Base-by-base conservation (phyloP, 2,797 vertebrate genomes). In the Manis pentadactyla region DNA sequence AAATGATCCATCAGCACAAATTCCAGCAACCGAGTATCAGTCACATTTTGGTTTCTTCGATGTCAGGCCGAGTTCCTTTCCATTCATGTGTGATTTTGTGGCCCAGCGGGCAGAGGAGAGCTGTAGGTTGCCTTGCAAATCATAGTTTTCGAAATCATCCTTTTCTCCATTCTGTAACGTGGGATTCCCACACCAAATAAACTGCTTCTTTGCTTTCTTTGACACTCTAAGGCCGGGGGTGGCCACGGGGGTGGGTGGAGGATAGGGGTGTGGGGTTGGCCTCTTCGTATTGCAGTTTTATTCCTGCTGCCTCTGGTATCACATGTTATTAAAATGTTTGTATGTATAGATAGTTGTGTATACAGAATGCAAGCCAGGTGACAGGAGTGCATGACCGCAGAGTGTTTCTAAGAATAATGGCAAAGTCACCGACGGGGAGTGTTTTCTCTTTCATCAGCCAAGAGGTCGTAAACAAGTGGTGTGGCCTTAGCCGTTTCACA, bases 161-260 rank as follows among this genome's bases (percentile, higher is more conserved):
- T 94, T 94, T 59, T 63, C 74, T 97, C 39, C 57, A 55, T 92
- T 90, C 53, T 84, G 21, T 89, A 77, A 63, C 59, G 57, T 69
- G 75, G 81, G 74, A 37, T 86, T 93, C 75, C 55, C 78, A 27
- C 8, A 57, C 34, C 82, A 79, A 96, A 34, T 53, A 95, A 83
- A 81, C 21, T 2, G 5, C 68, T 39, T 42, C 7, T 93, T 79
- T 93, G 74, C 1, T 74, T 86, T 57, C 66, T 64, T 66, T 46
- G 29, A 29, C 46, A 83, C 64, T 57, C 88, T 75, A 51, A 77
- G 77, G 39, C 14, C 0, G 6, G 7, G 74, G 68, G 57, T 81
- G 77, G 86, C 11, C 85, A 25, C 10, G 53, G 79, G 79, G 63
- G 34, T 77, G 74, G 82, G 49, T 13, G 75, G 49, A 88, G 34